A percentile compares a stretch with the other conserved stretches of the same genome.
phyloP scores from a whole-genome alignment of 2,888 invertebrate genomes.

The Nineta flava region DNA sequence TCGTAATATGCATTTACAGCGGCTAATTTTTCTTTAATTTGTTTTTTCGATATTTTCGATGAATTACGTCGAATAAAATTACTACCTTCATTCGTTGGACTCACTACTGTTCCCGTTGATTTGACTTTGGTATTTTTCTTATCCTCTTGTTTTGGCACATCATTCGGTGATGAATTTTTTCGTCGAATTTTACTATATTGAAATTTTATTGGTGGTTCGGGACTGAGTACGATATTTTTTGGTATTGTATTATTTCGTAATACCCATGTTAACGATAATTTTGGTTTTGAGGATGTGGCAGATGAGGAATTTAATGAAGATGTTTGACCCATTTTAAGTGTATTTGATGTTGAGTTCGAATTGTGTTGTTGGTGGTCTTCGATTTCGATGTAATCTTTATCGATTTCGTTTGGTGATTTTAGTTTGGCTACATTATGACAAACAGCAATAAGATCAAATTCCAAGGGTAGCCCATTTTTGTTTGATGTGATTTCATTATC shows the following conservation, averaged over 20 bases:
- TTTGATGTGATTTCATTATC: background rate
- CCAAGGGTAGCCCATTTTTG: background rate
- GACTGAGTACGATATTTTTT: constrained; percentile 20
- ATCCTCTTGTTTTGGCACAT: too few species aligned
- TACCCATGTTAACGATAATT: constrained; percentile 62
- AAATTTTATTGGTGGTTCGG: constrained; percentile 28
- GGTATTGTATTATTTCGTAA: constrained; percentile 38
- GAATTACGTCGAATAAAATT: too few species aligned
- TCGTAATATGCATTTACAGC: too few species aligned
- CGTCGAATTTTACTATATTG: constrained; percentile 23
- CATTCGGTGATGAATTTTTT: constrained; percentile 10
- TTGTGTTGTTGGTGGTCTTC: background rate
- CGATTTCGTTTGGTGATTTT: background rate
- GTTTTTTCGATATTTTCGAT: too few species aligned
- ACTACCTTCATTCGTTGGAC: too few species aligned
- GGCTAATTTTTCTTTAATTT: too few species aligned
- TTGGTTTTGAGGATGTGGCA: constrained; percentile 28
- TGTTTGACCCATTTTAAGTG: constrained; percentile 33
- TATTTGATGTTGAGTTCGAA: constrained; percentile 11
- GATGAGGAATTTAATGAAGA: constrained; percentile 21
- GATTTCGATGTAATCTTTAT: too few species aligned
- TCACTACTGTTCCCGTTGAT: too few species aligned
- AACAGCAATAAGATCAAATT: constrained; percentile 4
- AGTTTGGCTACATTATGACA: background rate
- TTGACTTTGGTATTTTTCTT: too few species aligned